Percentiles rank a stretch among this genome's conserved stretches.
Conservation (phyloP, 2,888 invertebrate species). For the Eurytoma californica region DNA sequence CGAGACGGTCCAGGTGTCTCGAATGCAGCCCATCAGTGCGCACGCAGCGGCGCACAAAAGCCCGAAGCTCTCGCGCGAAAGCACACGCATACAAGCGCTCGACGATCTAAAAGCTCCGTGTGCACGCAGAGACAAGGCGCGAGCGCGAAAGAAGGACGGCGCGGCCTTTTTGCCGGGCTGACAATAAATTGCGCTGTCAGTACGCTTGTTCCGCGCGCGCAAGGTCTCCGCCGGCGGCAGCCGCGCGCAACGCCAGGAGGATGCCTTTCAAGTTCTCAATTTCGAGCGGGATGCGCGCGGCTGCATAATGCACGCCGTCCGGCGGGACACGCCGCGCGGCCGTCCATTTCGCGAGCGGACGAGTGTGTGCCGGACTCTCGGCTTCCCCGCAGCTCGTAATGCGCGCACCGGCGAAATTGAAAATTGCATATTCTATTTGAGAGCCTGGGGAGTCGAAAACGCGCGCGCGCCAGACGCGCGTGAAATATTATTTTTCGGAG, state of each 20-base stretch:
- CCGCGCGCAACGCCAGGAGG: conserved; percentile 3
- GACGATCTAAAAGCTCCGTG: conserved; percentile 37
- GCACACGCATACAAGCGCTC: not conserved
- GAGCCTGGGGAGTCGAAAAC: conserved; percentile 1
- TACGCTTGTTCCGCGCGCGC: conserved; percentile 50
- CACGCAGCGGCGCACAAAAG: not conserved
- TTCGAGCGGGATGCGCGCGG: conserved; percentile 16
- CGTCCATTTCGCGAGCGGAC: conserved; percentile 21
- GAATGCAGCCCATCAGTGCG: not conserved
- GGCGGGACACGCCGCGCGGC: conserved; percentile 16
- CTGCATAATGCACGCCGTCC: conserved; percentile 31
- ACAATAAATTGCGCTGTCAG: conserved; percentile 59
- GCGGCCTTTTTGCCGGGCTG: conserved; percentile 52
- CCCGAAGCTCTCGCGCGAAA: conserved; percentile 13
- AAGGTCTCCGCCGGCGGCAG: conserved; percentile 34
- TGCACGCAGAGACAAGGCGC: conserved; percentile 2
- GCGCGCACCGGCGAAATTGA: conserved; percentile 34
- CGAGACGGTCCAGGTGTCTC: conserved; percentile 25
- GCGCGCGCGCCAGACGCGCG: not conserved
- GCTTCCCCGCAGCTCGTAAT: conserved; percentile 10
- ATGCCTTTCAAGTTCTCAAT: conserved; percentile 50
- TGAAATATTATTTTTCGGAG: conserved; percentile 48
- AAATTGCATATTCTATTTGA: conserved; percentile 47
- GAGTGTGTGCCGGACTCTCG: not conserved
- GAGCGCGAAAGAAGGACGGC: conserved; percentile 16